phyloP scores from a whole-genome alignment of 2,797 vertebrate species.

The Lacerta agilis region DNA sequence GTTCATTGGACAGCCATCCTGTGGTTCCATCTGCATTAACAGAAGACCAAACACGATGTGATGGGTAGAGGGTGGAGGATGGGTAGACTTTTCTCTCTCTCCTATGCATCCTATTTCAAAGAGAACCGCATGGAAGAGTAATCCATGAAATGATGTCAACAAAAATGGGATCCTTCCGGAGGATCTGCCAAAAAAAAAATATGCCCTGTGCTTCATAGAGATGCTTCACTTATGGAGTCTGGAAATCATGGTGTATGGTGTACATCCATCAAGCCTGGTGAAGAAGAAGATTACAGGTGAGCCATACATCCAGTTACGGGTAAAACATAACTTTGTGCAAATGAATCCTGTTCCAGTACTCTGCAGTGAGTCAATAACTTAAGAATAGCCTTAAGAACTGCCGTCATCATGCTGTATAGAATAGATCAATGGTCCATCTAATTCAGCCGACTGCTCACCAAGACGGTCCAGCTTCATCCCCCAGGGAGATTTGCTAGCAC shows the following conservation, averaged over 20 bases:
- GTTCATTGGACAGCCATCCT: neutral
- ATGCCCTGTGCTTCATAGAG: neutral
- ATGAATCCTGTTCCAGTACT: neutral
- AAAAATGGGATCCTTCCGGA: fast-evolving
- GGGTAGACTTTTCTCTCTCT: neutral
- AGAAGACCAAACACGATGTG: neutral
- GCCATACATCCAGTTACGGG: neutral
- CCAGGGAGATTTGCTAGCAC: neutral
- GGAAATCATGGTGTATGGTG: conserved; percentile 66
- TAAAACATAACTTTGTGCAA: neutral
- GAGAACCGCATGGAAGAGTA: neutral
- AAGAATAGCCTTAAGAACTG: neutral
- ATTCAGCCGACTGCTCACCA: neutral
- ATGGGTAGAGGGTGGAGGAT: neutral
- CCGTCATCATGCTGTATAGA: neutral
- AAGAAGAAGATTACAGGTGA: neutral
- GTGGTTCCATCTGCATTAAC: neutral
- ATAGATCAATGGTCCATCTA: neutral
- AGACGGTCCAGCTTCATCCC: neutral
- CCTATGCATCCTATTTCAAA: neutral
- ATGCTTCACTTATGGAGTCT: conserved; percentile 60
- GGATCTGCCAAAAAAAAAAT: neutral
- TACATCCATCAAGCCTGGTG: neutral
- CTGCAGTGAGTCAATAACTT: neutral
- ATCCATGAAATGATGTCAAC: neutral